Conservation (phyloP, 2,113 vertebrate genomes). For the Amphiprion ocellaris region DNA sequence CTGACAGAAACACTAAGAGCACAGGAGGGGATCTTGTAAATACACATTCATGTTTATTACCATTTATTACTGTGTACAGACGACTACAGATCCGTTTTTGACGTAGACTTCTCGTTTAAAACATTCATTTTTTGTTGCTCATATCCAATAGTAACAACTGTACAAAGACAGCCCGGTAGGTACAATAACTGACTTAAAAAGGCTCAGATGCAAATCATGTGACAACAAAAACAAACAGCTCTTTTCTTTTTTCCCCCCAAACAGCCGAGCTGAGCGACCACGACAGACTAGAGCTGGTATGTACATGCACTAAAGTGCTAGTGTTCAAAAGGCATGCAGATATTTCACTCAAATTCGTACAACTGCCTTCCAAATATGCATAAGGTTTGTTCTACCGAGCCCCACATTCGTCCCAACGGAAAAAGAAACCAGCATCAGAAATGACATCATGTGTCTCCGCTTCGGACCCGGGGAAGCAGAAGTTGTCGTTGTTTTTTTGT, state of each 20-base stretch:
- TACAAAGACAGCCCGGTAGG: conserved; percentile 86
- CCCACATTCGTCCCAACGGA: conserved; percentile 72
- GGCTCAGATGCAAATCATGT: conserved; percentile 86
- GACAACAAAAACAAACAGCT: conserved; percentile 87
- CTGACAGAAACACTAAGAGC: conserved; percentile 18
- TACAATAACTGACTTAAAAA: conserved; percentile 92
- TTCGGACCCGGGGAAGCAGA: conserved; percentile 85
- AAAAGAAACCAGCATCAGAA: conserved; percentile 74
- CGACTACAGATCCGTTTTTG: conserved; percentile 77
- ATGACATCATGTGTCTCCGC: conserved; percentile 86
- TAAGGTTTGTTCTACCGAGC: conserved; percentile 66
- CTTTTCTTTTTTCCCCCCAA: conserved; percentile 48
- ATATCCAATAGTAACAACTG: conserved; percentile 84
- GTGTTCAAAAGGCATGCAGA: conserved; percentile 91
- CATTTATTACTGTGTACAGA: conserved; percentile 79
- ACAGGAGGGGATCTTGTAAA: conserved; percentile 73
- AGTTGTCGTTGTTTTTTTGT: conserved; percentile 68
- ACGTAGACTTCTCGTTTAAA: conserved; percentile 83
- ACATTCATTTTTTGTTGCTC: conserved; percentile 77
- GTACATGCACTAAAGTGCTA: conserved; percentile 96
- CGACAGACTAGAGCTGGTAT: conserved; percentile 86
- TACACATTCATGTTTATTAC: conserved; percentile 86
- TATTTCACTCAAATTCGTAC: conserved; percentile 84
- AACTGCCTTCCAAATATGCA: conserved; percentile 84
- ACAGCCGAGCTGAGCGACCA: conserved; percentile 81